Conservation (phyloP, 2,797 vertebrate species). For the Myoxocephalus aenaeus region DNA sequence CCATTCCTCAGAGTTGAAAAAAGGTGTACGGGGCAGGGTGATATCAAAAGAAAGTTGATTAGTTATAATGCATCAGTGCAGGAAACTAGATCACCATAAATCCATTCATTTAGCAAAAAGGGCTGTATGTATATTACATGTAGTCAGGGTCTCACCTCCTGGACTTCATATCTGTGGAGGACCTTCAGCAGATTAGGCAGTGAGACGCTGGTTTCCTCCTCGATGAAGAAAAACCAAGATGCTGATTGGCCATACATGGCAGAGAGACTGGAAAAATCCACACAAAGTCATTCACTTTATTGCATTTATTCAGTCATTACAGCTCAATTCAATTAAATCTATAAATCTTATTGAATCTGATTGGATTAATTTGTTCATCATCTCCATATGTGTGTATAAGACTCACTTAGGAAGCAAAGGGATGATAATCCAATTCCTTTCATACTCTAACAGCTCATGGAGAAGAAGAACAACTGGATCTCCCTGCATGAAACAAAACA, state of each 20-base stretch:
- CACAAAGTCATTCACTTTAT: not conserved
- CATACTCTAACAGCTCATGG: slow-evolving; percentile 85
- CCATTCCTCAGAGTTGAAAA: slow-evolving; percentile 84
- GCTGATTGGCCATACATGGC: slow-evolving; percentile 69
- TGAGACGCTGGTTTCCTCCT: slow-evolving; percentile 90
- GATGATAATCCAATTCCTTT: slow-evolving; percentile 91
- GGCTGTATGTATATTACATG: not conserved
- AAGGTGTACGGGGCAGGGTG: not conserved
- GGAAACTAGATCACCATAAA: not conserved
- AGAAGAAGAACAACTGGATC: slow-evolving; percentile 85
- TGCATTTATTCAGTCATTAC: not conserved
- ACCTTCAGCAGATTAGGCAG: slow-evolving; percentile 83
- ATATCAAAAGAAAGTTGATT: not conserved
- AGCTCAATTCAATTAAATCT: not conserved
- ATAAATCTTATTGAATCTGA: not conserved
- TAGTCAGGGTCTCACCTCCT: slow-evolving; percentile 56
- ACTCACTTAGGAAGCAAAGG: slow-evolving; percentile 84
- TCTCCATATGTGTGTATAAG: not conserved
- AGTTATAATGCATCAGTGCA: not conserved
- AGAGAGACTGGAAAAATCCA: slow-evolving; percentile 61
- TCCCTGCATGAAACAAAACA: slow-evolving; percentile 75
- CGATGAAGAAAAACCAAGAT: slow-evolving; percentile 92
- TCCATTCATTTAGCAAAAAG: not conserved
- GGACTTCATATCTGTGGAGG: slow-evolving; percentile 82
- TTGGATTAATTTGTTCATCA: not conserved